A percentile compares a stretch with the other conserved stretches of the same genome.
These are phyloP conservation scores for Alectoris magna DNA, from an alignment of 2,797 vertebrate species.

Conservation along the genomic window DNA sequence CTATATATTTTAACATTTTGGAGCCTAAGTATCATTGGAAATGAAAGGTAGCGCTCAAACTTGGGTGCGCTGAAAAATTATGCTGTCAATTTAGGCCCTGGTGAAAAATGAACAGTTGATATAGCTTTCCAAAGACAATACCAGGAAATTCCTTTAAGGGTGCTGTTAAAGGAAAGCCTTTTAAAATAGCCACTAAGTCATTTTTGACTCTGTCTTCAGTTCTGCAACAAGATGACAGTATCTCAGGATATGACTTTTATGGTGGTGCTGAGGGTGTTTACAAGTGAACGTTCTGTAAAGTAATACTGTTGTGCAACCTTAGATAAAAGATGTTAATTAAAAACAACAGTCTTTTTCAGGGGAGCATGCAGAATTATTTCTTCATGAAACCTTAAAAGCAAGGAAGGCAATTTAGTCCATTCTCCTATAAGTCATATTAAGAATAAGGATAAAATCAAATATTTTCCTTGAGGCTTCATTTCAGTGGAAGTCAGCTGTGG, in stretches of 20 bases:
- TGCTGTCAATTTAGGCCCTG: neutral
- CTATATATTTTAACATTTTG: neutral
- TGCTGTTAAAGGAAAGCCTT: slow-evolving; percentile 41
- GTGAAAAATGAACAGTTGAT: slow-evolving; percentile 20
- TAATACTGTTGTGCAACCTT: neutral
- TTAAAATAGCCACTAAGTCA: slow-evolving; percentile 23
- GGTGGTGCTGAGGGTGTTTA: neutral
- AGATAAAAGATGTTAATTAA: neutral
- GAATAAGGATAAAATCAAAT: neutral
- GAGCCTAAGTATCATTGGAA: neutral
- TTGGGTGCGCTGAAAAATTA: neutral
- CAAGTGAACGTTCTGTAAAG: neutral
- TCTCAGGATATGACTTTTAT: neutral
- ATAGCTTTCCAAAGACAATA: slow-evolving; percentile 40
- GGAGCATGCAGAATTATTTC: neutral
- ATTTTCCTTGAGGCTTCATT: neutral
- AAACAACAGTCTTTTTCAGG: neutral
- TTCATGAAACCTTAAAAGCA: neutral
- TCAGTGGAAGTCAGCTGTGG: neutral
- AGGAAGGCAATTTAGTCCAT: neutral
- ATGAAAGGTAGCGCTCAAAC: neutral
- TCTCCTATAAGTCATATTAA: neutral
- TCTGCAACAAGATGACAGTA: neutral
- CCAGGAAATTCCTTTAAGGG: slow-evolving; percentile 51
- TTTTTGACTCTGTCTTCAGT: neutral